Conservation (phyloP, 2,797 vertebrate species). For the Oryzias sinensis region DNA sequence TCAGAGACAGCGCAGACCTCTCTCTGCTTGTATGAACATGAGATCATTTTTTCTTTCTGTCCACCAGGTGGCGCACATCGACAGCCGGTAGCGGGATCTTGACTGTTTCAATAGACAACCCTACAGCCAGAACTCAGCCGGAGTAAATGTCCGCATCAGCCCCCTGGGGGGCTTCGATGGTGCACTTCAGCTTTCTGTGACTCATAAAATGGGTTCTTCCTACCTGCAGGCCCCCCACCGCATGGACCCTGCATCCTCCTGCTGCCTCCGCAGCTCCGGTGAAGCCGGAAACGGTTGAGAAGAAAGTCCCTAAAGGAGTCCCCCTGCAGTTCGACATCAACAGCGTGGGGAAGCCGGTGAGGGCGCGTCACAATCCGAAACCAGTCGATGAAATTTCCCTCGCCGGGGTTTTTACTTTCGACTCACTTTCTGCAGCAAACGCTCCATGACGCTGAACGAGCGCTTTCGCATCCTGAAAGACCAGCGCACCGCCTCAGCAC, state of each 20-base stretch:
- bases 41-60: slow-evolving; percentile 15
- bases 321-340: slow-evolving; percentile 96
- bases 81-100: slow-evolving; percentile 85
- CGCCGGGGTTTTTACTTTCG: background rate
- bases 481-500: slow-evolving; percentile 78
- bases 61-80: slow-evolving; percentile 89
- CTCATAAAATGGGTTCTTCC: too few relatives aligned
- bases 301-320: slow-evolving; percentile 93
- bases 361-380: background rate
- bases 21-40: background rate
- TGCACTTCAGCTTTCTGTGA: too few relatives aligned
- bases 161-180: background rate
- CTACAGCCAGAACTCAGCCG: slow-evolving; percentile 81
- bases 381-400: background rate
- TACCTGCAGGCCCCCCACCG: slow-evolving; percentile 70
- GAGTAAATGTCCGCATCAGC: slow-evolving; percentile 74
- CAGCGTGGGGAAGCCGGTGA: slow-evolving; percentile 94
- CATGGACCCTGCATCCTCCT: slow-evolving; percentile 84
- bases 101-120: slow-evolving; percentile 95
- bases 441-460: slow-evolving; percentile 92
- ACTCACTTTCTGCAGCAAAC: slow-evolving; percentile 75
- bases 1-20: background rate
- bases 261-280: slow-evolving; percentile 68
- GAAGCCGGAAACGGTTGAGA: slow-evolving; percentile 79
- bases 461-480: slow-evolving; percentile 95